phyloP scores from a whole-genome alignment of 2,888 invertebrate species.

The Ophonus ardosiacus region DNA sequence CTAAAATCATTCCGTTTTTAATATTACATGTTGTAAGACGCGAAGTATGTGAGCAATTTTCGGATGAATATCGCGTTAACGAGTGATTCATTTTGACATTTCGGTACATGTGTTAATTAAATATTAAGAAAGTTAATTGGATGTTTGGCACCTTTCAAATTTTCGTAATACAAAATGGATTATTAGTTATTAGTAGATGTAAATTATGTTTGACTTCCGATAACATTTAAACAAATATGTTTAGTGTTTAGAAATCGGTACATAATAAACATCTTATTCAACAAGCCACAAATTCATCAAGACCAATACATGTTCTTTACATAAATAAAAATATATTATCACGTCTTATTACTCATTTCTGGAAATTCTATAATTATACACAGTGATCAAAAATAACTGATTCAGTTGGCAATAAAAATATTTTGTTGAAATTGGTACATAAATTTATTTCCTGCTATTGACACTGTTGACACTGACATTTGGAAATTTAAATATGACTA shows the following conservation, averaged over 20 bases:
- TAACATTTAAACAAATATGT: constrained; percentile 16
- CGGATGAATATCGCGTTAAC: constrained; percentile 9
- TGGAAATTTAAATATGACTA: no score
- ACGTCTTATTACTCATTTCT: no score
- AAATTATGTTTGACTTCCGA: constrained; percentile 30
- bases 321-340: no score
- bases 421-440: no score
- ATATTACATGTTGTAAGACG: background rate
- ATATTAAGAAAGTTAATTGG: constrained; percentile 38
- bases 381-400: no score
- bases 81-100: constrained; percentile 25
- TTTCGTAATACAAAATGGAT: constrained; percentile 12
- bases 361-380: no score
- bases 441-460: no score
- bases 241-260: constrained; percentile 8
- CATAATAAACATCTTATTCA: background rate
- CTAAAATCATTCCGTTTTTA: no score
- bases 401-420: no score
- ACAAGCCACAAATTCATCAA: background rate
- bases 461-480: no score
- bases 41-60: background rate
- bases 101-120: constrained; percentile 30
- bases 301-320: no score
- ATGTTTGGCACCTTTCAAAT: constrained; percentile 18
- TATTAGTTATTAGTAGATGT: constrained; percentile 15